Evolutionary conservation across 2,113 vertebrate species (phyloP), one percentile per base, ranked within the genome.

Genomic region (Atlantisia rogersi): DNA sequence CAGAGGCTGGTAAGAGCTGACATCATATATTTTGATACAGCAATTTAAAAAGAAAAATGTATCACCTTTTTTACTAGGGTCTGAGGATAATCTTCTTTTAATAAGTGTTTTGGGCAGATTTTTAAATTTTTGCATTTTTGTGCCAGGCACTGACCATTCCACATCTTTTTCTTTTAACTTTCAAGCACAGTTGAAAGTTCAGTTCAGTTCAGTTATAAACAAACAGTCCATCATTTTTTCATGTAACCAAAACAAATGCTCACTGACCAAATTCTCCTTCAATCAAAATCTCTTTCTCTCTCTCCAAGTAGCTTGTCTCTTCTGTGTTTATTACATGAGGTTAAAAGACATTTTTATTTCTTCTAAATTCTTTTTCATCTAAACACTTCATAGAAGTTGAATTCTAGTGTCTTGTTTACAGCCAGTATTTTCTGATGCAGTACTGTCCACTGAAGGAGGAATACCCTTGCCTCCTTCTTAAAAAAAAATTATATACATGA

Each of bases 191-290:
- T 46, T 93, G 44, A 52, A 93, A 92, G 40, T 52, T 70, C 29
- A 71, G 18, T 31, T 95, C 68, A 94, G 48, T 82, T 95, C 18
- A 68, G 10, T 75, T 83, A 55, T 59, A 93, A 90, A 64, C 60
- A 94, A 89, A 25, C 2, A 82, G 87, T 95, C 48, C 24, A 71
- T 93, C 56, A 73, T 88, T 95, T 94, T 69, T 94, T 74, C 50
- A 21, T 42, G 48, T 77, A 93, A 78, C 3, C 9, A 67, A 59
- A 95, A 58, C 39, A 87, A 79, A 35, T 56, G 48, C 5, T 87
- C 11, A 59, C 16, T 85, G 67, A 85, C 40, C 28, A 85, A 91
- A 84, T 44, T 2, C 2, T 85, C 17, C 44, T 89, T 80, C 63
- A 76, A 65, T 24, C 29, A 92, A 87, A 75, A 86, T 65, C 6